phyloP scores from a whole-genome alignment of 2,888 invertebrate species.

The Drosophila incognita region DNA sequence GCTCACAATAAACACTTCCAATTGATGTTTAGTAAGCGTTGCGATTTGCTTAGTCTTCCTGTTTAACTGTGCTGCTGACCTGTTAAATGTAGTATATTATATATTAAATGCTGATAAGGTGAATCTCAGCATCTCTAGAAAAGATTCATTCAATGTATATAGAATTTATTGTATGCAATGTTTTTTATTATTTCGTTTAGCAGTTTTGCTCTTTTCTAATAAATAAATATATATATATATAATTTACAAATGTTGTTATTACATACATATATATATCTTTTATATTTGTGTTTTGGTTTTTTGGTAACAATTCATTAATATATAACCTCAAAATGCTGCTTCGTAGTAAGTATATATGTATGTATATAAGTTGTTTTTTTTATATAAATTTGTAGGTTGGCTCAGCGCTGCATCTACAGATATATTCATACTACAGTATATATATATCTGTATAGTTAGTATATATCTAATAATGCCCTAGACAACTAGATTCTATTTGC shows the following conservation, averaged over 20 bases:
- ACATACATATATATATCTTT: slow-evolving; percentile 30
- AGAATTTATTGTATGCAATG: slow-evolving; percentile 37
- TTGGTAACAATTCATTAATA: slow-evolving; percentile 55
- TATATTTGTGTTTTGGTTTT: slow-evolving; percentile 6
- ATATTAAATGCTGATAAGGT: not conserved
- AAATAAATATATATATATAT: slow-evolving; percentile 46
- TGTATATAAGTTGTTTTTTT: slow-evolving; percentile 12
- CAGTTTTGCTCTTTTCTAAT: slow-evolving; percentile 34
- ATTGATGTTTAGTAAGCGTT: not conserved
- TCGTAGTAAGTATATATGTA: slow-evolving; percentile 33
- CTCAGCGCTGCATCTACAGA: slow-evolving; percentile 36
- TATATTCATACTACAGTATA: slow-evolving; percentile 19
- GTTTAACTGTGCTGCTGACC: not conserved
- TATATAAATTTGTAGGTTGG: slow-evolving; percentile 60
- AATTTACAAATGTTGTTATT: slow-evolving; percentile 70
- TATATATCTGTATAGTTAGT: slow-evolving; percentile 4
- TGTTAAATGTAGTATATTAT: not conserved
- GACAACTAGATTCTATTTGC: slow-evolving; percentile 20
- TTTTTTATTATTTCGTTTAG: slow-evolving; percentile 43
- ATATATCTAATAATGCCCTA: slow-evolving; percentile 25
- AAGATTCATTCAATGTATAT: not conserved
- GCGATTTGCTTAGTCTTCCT: not conserved
- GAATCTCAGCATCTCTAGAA: too few species aligned
- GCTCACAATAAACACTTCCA: not conserved
- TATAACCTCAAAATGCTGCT: slow-evolving; percentile 53